A percentile compares a stretch with the other conserved stretches of the same genome.
phyloP scores from a whole-genome alignment of 2,113 vertebrate genomes.

The Euleptes europaea region DNA sequence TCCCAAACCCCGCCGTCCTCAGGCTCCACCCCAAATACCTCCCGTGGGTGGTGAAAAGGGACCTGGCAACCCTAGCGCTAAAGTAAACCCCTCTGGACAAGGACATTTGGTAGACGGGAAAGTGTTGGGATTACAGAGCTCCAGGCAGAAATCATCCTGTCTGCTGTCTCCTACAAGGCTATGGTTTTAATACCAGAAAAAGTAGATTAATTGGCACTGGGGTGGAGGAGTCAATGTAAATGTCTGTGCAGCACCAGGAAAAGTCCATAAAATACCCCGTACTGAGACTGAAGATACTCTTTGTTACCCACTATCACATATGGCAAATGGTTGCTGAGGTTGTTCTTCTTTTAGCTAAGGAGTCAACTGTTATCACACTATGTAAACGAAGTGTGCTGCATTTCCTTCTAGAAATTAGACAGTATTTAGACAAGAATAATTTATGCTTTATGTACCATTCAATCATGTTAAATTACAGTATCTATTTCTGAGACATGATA shows the following conservation, averaged over 20 bases:
- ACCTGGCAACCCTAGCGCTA: too few species aligned
- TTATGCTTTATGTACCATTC: neutral
- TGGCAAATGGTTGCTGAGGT: neutral
- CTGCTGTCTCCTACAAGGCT: neutral
- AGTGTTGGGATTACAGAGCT: neutral
- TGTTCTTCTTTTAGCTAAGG: neutral
- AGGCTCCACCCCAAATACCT: too few species aligned
- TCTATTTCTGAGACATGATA: neutral
- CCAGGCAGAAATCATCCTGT: neutral
- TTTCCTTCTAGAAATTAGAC: neutral
- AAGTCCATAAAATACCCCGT: neutral
- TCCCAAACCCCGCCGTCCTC: too few species aligned
- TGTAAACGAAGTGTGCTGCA: neutral
- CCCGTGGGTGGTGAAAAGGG: too few species aligned
- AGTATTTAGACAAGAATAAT: constrained; percentile 1
- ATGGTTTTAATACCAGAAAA: neutral
- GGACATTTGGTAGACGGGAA: neutral
- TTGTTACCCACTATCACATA: neutral
- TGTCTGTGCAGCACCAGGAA: neutral
- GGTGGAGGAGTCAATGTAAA: neutral
- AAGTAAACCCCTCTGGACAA: neutral
- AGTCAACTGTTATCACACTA: neutral
- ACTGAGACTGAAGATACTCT: neutral
- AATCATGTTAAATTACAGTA: constrained; percentile 2
- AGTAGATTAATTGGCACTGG: neutral